These are phyloP conservation scores for Siniperca scherzeri DNA, from an alignment of 2,797 vertebrate species.

Conservation along the genomic window DNA sequence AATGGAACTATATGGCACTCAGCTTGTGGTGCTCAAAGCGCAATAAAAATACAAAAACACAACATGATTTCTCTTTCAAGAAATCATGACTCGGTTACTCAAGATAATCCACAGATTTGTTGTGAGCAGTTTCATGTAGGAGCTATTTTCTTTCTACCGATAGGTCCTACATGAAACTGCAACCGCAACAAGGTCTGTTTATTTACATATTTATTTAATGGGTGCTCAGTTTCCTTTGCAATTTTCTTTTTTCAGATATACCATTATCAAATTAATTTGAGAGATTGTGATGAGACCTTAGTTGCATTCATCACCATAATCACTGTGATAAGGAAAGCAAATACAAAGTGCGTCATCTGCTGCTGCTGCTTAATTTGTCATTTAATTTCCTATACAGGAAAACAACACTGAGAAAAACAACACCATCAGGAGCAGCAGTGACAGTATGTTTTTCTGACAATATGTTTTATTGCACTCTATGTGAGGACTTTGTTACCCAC, in stretches of 20 bases:
- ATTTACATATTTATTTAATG: conserved; percentile 25
- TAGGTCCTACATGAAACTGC: too few relatives aligned
- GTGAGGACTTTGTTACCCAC: conserved; percentile 46
- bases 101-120: too few relatives aligned
- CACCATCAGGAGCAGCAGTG: neutral
- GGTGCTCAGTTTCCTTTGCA: neutral
- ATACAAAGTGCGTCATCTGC: conserved; percentile 26
- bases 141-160: too few relatives aligned
- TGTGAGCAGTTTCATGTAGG: too few relatives aligned
- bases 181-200: too few relatives aligned
- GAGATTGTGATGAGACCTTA: conserved; percentile 19
- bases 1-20: too few relatives aligned
- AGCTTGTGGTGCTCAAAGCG: too few relatives aligned
- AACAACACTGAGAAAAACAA: neutral
- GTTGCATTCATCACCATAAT: conserved; percentile 44
- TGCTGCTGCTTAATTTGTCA: conserved; percentile 34
- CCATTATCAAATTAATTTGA: conserved; percentile 32
- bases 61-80: too few relatives aligned
- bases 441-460: neutral
- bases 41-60: too few relatives aligned
- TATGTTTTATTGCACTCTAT: neutral
- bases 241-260: conserved; percentile 11
- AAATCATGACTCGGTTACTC: too few relatives aligned
- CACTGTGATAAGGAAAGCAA: conserved; percentile 29
- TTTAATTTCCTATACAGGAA: conserved; percentile 6